Evolutionary conservation across 2,113 vertebrate species (phyloP).

Genomic region (Oryctolagus cuniculus): mOryCun1.1 NC_091441.1:48926001-48926500

Average conservation of each 20-base stretch:
- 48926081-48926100: not conserved
- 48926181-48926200: not conserved
- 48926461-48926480: not conserved
- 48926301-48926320: not conserved
- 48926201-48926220: not conserved
- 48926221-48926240: not conserved
- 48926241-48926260: not conserved
- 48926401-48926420: not conserved
- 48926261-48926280: not conserved
- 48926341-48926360: not conserved
- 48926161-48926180: not conserved
- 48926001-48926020: not conserved
- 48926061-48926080: not conserved
- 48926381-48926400: no score
- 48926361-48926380: not conserved
- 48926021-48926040: not conserved
- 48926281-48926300: not conserved
- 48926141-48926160: not conserved
- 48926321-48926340: accelerated
- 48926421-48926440: not conserved
- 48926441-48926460: not conserved
- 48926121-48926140: no score
- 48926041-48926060: not conserved
- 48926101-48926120: not conserved
- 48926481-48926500: not conserved